These are phyloP conservation scores for Otus sunia DNA, from an alignment of 2,113 vertebrate genomes.

Conservation along the genomic window DNA sequence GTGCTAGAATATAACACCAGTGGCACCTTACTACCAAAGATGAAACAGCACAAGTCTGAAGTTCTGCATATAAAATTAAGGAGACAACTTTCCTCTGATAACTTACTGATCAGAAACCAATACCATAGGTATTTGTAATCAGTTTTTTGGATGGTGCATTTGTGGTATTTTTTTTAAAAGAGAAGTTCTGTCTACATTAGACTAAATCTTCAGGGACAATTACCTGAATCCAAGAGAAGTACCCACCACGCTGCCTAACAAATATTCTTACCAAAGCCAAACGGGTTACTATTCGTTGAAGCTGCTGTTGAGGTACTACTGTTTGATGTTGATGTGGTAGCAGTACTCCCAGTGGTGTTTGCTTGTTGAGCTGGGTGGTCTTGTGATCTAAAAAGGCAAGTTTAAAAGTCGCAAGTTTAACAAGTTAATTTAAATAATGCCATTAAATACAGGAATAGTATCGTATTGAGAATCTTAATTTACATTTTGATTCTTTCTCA, in stretches of 20 bases:
- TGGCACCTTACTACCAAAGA: background rate
- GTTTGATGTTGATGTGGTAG: constrained; percentile 69
- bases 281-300: constrained; percentile 74
- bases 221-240: background rate
- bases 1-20: background rate
- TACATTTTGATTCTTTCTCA: background rate
- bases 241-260: background rate
- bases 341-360: constrained; percentile 63
- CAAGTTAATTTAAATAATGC: background rate
- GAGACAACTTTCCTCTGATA: background rate
- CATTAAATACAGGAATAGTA: background rate
- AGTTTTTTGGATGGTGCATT: background rate
- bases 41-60: background rate
- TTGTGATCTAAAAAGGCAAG: constrained; percentile 70
- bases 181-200: background rate
- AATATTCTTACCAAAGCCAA: constrained; percentile 78
- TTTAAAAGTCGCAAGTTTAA: background rate
- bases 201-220: background rate
- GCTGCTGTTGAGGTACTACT: constrained; percentile 71
- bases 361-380: constrained; percentile 74
- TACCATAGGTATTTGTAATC: background rate
- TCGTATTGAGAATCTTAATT: background rate
- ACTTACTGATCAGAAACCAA: background rate
- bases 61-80: background rate
- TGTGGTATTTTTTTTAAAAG: background rate